Conservation (phyloP, 1,140 invertebrate species). For the Orussus abietinus region DNA sequence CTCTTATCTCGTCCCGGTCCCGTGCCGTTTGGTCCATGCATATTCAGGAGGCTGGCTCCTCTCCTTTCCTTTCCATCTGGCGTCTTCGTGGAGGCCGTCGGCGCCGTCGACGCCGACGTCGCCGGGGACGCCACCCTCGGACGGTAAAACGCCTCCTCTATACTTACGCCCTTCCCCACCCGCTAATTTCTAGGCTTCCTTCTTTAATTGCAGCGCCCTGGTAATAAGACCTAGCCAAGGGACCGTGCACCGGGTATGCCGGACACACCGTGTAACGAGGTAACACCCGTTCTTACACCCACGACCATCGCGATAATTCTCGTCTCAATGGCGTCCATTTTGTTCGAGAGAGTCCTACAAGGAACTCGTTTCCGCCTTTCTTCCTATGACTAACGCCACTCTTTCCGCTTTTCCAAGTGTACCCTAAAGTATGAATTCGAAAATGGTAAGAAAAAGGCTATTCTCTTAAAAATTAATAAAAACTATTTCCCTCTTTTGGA, state of each 20-base stretch:
- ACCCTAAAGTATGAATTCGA: too few species aligned
- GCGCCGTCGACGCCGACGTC: constrained; percentile 21
- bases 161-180: constrained; percentile 46
- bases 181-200: constrained; percentile 50
- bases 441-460: too few species aligned
- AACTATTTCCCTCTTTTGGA: too few species aligned
- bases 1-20: constrained; percentile 26
- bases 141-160: constrained; percentile 29
- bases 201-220: constrained; percentile 47
- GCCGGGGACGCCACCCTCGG: constrained; percentile 1
- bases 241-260: constrained; percentile 12
- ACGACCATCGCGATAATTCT: constrained; percentile 38
- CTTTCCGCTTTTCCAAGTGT: too few species aligned
- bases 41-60: constrained; percentile 40
- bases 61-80: constrained; percentile 18
- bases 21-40: constrained; percentile 48
- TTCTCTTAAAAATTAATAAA: too few species aligned
- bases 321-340: too few species aligned
- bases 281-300: constrained; percentile 39
- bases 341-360: too few species aligned
- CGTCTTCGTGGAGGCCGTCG: constrained; percentile 5
- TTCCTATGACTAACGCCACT: too few species aligned
- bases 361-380: too few species aligned
- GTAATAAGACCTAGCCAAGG: constrained; percentile 44
- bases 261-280: constrained; percentile 34